Evolutionary conservation across 1,140 invertebrate genomes (phyloP).

Genomic region (Hestina assimilis): DNA sequence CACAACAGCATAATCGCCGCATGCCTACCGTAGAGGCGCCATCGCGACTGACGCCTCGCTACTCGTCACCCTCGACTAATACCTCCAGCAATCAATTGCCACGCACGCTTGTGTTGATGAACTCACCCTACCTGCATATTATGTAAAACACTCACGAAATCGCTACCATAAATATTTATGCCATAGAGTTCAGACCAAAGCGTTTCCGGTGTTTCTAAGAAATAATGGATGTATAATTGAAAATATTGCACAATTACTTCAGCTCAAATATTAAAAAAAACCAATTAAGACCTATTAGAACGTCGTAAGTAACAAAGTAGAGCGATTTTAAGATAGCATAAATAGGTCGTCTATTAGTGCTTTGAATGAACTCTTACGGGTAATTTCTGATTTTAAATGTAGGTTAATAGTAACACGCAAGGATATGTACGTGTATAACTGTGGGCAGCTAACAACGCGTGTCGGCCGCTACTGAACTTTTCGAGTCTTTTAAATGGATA

Average conservation of each 20-base stretch:
- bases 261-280: not conserved
- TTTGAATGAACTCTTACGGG: conserved; percentile 51
- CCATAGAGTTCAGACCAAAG: not conserved
- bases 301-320: conserved; percentile 40
- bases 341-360: conserved; percentile 62
- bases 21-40: conserved; percentile 67
- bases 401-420: conserved; percentile 66
- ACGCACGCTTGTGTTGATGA: conserved; percentile 55
- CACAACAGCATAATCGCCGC: conserved; percentile 71
- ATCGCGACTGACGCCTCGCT: conserved; percentile 58
- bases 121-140: conserved; percentile 55
- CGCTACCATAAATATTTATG: not conserved
- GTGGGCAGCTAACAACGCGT: conserved; percentile 30
- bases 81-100: conserved; percentile 49
- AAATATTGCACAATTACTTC: not conserved
- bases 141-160: conserved; percentile 35
- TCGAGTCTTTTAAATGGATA: conserved; percentile 22
- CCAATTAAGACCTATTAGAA: conserved; percentile 9
- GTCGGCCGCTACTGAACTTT: conserved; percentile 19
- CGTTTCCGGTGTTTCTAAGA: not conserved
- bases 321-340: conserved; percentile 66
- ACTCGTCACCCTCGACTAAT: conserved; percentile 25
- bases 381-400: conserved; percentile 67
- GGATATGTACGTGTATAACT: conserved; percentile 28
- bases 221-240: not conserved